A percentile compares a stretch with the other conserved stretches of the same genome.
phyloP scores from a whole-genome alignment of 1,140 invertebrate genomes.

The Gonioctena quinquepunctata region DNA sequence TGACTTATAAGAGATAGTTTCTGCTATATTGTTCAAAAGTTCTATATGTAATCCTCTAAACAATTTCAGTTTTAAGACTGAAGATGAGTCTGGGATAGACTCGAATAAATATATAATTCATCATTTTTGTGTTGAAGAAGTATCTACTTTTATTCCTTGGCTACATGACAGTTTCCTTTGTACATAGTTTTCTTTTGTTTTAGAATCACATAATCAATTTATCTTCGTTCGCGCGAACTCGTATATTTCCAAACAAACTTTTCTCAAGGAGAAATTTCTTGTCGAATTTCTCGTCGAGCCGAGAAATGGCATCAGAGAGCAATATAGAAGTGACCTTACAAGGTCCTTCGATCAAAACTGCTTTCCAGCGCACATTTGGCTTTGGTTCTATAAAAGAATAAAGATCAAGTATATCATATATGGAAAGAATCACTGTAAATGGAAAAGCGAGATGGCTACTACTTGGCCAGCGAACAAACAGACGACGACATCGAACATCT shows the following conservation, averaged over 20 bases:
- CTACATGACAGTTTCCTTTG: too few species aligned
- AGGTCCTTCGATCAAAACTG: conserved; percentile 52
- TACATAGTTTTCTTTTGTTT: too few species aligned
- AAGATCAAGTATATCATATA: conserved; percentile 58
- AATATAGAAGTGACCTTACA: conserved; percentile 53
- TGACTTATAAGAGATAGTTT: too few species aligned
- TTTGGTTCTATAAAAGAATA: conserved; percentile 55
- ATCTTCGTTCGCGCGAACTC: too few species aligned
- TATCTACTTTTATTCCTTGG: too few species aligned
- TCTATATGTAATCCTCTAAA: too few species aligned
- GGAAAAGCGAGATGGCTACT: conserved; percentile 53
- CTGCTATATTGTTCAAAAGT: too few species aligned
- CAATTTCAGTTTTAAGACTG: too few species aligned
- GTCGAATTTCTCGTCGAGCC: neutral
- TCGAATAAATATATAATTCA: too few species aligned
- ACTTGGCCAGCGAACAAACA: neutral
- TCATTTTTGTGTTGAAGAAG: too few species aligned
- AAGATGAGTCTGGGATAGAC: too few species aligned
- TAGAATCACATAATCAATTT: too few species aligned
- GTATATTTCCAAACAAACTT: neutral
- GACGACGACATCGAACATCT: conserved; percentile 5
- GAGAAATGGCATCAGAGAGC: conserved; percentile 29
- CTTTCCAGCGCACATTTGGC: conserved; percentile 50
- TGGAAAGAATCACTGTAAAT: conserved; percentile 58
- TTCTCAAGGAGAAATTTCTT: conserved; percentile 15